A percentile compares a stretch with the other conserved stretches of the same genome.
These are phyloP conservation scores for Triplophysa bombifrons DNA, from an alignment of 2,797 vertebrate genomes.

Conservation along the genomic window DNA sequence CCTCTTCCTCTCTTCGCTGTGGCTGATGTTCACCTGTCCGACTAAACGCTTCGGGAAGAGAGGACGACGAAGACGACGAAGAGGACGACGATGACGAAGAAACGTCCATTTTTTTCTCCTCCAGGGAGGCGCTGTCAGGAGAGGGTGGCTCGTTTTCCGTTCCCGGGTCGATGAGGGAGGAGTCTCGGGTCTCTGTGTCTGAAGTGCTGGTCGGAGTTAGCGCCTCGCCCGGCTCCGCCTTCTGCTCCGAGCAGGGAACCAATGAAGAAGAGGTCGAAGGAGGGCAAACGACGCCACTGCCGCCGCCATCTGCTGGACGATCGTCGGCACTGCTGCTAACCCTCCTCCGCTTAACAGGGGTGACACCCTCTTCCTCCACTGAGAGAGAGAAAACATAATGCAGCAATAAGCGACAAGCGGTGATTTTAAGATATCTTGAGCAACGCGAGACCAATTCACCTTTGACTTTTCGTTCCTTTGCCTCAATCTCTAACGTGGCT, in stretches of 20 bases:
- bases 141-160: constrained; percentile 94
- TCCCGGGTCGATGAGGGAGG: constrained; percentile 94
- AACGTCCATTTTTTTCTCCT: constrained; percentile 91
- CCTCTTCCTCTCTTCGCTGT: constrained; percentile 71
- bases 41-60: constrained; percentile 68
- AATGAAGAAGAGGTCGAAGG: constrained; percentile 60
- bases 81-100: constrained; percentile 75
- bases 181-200: constrained; percentile 96
- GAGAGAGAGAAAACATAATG: constrained; percentile 4
- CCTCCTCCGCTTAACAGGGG: constrained; percentile 90
- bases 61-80: constrained; percentile 72
- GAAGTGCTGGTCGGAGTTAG: constrained; percentile 92
- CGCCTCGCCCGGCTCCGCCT: constrained; percentile 86
- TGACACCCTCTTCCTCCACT: constrained; percentile 92
- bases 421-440: constrained; percentile 7
- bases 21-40: constrained; percentile 62
- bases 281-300: constrained; percentile 53
- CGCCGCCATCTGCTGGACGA: constrained; percentile 70
- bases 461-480: constrained; percentile 92
- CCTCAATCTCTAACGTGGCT: constrained; percentile 89
- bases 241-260: constrained; percentile 73
- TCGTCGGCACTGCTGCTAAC: constrained; percentile 93
- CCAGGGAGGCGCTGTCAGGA: constrained; percentile 74
- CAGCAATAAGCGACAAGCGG: background rate
- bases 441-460: constrained; percentile 69